These are phyloP conservation scores for Bellardia pandia DNA, from an alignment of 2,888 invertebrate species.

Conservation along the genomic window DNA sequence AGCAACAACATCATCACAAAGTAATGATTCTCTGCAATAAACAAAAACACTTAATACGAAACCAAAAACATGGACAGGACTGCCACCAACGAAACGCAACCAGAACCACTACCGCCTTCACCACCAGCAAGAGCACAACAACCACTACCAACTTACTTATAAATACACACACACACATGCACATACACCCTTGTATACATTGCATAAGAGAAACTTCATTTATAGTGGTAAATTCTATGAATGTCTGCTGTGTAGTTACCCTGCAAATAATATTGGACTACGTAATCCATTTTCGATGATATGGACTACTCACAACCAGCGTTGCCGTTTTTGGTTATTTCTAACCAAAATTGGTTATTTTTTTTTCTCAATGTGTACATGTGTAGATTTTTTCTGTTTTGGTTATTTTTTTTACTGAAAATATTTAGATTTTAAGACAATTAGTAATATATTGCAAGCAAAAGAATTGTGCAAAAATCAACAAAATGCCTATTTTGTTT, in stretches of 20 bases:
- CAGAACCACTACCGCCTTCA: slow-evolving; percentile 30
- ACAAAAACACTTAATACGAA: slow-evolving; percentile 54
- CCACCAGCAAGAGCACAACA: slow-evolving; percentile 7
- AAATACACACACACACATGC: not conserved
- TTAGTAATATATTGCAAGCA: too few species aligned
- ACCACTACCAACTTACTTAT: slow-evolving; percentile 20
- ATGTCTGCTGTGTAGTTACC: not conserved
- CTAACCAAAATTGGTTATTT: too few species aligned
- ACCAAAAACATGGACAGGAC: slow-evolving; percentile 61
- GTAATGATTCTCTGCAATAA: slow-evolving; percentile 53
- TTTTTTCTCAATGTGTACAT: too few species aligned
- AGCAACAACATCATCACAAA: slow-evolving; percentile 18
- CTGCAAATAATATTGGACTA: too few species aligned
- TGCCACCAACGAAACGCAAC: slow-evolving; percentile 52
- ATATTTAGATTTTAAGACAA: too few species aligned
- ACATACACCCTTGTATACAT: not conserved
- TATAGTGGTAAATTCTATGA: slow-evolving; percentile 3
- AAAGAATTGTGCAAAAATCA: too few species aligned
- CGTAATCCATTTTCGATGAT: too few species aligned
- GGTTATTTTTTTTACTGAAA: too few species aligned
- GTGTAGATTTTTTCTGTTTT: too few species aligned
- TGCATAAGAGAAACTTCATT: slow-evolving; percentile 20
- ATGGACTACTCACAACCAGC: too few species aligned
- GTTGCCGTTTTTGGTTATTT: too few species aligned
- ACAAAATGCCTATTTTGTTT: too few species aligned